phyloP scores from a whole-genome alignment of 2,113 vertebrate genomes.

The Nothoprocta pentlandii region DNA sequence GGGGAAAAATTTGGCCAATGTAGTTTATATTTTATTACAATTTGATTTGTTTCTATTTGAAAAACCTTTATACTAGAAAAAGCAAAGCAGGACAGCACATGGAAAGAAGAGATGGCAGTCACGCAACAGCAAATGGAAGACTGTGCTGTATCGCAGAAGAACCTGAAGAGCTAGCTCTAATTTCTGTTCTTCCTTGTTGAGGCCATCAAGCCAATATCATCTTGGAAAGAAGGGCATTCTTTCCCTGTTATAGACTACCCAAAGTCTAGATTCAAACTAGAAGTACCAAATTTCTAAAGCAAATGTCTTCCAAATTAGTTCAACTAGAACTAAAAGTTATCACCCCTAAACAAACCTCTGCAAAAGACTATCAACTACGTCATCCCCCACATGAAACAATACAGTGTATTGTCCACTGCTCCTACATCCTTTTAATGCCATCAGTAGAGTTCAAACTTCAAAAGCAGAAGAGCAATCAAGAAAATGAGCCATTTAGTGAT shows the following conservation, averaged over 20 bases:
- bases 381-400: not conserved
- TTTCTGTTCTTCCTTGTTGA: not conserved
- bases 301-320: not conserved
- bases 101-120: not conserved
- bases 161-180: not conserved
- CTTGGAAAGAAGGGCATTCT: not conserved
- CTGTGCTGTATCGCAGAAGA: not conserved
- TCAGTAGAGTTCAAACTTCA: not conserved
- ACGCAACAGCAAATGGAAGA: not conserved
- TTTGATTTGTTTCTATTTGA: not conserved
- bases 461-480: not conserved
- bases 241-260: not conserved
- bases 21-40: not conserved
- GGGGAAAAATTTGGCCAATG: not conserved
- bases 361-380: not conserved
- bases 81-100: not conserved
- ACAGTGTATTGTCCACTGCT: not conserved
- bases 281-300: not conserved
- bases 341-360: not conserved
- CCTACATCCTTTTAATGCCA: not conserved
- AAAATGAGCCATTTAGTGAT: not conserved
- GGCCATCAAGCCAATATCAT: not conserved
- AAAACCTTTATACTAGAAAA: not conserved
- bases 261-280: not conserved
- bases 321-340: not conserved